phyloP scores from a whole-genome alignment of 30 jellyfish, hydroid and myxozoan species.

The Aurelia coerulea region DNA sequence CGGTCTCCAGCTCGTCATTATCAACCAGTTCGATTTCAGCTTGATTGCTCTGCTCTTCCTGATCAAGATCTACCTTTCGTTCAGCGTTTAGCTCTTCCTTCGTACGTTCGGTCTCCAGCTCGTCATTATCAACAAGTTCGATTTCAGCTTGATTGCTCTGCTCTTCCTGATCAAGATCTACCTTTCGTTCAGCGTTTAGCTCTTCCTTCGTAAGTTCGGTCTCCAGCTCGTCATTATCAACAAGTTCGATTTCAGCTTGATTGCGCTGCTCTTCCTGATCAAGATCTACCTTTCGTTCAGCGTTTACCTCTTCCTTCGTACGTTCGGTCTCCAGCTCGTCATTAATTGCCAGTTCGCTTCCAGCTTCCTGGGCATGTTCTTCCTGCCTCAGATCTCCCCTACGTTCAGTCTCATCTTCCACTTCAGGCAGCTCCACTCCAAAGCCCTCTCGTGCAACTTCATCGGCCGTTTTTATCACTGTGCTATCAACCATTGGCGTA shows the following conservation, averaged over 20 bases:
- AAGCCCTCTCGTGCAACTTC: background rate
- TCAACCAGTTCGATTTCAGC: too few species aligned
- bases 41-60: background rate
- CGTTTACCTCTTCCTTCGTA: background rate
- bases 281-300: background rate
- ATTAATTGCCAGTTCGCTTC: too few species aligned
- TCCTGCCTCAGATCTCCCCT: too few species aligned
- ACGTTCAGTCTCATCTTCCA: background rate
- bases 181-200: background rate
- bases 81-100: background rate
- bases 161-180: background rate
- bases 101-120: background rate
- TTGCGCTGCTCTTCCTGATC: background rate
- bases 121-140: background rate
- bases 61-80: background rate
- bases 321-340: background rate
- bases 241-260: background rate
- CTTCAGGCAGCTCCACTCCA: background rate
- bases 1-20: too few species aligned
- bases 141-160: background rate
- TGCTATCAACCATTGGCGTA: constrained; percentile 8
- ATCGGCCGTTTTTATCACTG: background rate
- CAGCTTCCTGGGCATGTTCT: too few species aligned
- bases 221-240: background rate
- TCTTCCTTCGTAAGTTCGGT: background rate